Base-by-base conservation (phyloP, 1,140 invertebrate species). In the Pseudomyrmex sp. region DNA sequence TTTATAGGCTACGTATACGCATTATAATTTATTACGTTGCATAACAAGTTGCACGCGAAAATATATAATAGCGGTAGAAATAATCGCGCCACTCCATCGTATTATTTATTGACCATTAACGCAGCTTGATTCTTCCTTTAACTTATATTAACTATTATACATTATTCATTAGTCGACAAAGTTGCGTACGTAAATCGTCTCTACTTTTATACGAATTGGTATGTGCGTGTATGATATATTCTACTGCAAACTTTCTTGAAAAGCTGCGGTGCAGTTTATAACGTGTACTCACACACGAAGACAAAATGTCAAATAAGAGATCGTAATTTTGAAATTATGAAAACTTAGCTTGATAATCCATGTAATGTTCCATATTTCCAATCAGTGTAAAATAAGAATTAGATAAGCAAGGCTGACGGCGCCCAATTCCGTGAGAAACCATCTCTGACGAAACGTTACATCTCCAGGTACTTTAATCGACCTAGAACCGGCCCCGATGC, bases 341-440 rank as follows among this genome's bases (percentile, higher is more conserved):
- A 35, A 35, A 35, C 35, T 35, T 35, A 7, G 0, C 5, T 7
- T 35, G 5, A 35, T 35, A 35, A 35, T 35, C 5, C 35, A 35
- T 35, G 35, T 35, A 0, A 35, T 7, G 35, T 7, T 35, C 5
- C 35, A 35, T 35, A 35, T 0, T 35, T 35, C 5, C 35, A 35
- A 7, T 1, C 5, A 7, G 35, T 35, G 35, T 35, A 35, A 35
- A 35, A 35, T 35, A 35, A 35, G 7, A 35, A 35, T 35, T 50
- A 50, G 52, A 75, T 82, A 85, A 85, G 82, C 84, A 76, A 3
- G 54, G n/a, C 23, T 2, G 50, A 62, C 44, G 54, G 61, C 46
- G 66, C 54, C 20, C 18, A 76, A 88, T 88, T 84, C 48, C 88
- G 84, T 88, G 85, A 89, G 88, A 89, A 88, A 86, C 56, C 26